These are phyloP conservation scores for Drosophila tripunctata DNA, from an alignment of 2,888 invertebrate species.

Conservation along the genomic window DNA sequence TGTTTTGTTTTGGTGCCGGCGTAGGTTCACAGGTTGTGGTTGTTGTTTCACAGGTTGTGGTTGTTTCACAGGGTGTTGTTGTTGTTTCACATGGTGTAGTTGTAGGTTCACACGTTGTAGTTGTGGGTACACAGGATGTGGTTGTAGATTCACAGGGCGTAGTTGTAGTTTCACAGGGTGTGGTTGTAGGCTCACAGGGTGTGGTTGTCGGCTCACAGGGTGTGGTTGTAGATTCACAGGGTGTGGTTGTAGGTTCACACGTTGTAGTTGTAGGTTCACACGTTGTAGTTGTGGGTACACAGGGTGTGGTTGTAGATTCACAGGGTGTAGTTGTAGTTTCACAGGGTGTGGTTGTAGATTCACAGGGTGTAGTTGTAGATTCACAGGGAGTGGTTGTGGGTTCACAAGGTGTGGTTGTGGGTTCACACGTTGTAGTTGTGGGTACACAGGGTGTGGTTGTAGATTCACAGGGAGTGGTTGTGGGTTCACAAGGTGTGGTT, in stretches of 20 bases:
- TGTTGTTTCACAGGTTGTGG: not conserved
- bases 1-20: no score
- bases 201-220: not conserved
- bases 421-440: not conserved
- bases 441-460: not conserved
- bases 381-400: not conserved
- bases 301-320: not conserved
- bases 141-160: not conserved
- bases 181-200: not conserved
- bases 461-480: not conserved
- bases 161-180: not conserved
- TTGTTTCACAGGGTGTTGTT: slow-evolving; percentile 9
- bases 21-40: slow-evolving; percentile 10
- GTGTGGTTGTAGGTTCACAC: not conserved
- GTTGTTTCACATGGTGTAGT: not conserved
- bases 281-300: not conserved
- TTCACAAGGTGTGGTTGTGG: not conserved
- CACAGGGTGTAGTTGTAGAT: not conserved
- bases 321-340: not conserved
- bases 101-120: not conserved
- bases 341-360: not conserved
- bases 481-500: not conserved
- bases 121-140: not conserved
- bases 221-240: not conserved
- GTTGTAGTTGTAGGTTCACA: not conserved